Percentiles rank a stretch among this genome's conserved stretches.
Conservation (phyloP, 1,140 invertebrate species). For the Drosophila asahinai region DNA sequence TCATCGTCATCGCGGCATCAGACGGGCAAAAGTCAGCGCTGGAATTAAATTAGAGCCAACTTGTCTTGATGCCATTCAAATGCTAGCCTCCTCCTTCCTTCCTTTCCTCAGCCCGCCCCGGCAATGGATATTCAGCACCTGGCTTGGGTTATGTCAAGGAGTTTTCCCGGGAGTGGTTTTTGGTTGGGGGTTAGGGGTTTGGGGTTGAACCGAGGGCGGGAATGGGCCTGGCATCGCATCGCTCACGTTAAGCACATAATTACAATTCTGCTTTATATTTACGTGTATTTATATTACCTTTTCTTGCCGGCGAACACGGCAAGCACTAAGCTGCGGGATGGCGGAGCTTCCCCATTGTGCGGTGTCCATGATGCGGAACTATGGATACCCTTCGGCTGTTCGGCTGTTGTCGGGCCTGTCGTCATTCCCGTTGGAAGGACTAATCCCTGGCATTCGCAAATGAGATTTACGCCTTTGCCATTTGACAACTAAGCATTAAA, state of each 20-base stretch:
- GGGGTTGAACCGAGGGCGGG: background rate
- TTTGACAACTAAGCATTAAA: conserved; percentile 20
- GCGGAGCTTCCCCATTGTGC: background rate
- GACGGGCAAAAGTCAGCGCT: conserved; percentile 49
- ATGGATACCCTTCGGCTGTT: conserved; percentile 29
- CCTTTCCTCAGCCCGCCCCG: background rate
- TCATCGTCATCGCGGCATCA: conserved; percentile 9
- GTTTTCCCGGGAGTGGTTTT: conserved; percentile 1
- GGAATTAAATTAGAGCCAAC: conserved; percentile 76
- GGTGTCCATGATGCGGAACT: conserved; percentile 28
- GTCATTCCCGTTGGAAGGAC: background rate
- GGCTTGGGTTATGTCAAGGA: conserved; percentile 28
- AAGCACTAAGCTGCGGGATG: conserved; percentile 7
- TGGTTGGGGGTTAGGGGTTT: background rate
- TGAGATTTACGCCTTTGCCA: conserved; percentile 26
- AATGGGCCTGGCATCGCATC: conserved; percentile 36
- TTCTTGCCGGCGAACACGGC: conserved; percentile 44
- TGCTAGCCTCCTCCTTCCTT: conserved; percentile 13
- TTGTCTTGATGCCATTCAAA: conserved; percentile 69
- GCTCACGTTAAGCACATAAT: conserved; percentile 82
- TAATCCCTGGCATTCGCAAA: conserved; percentile 19
- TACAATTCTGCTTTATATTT: conserved; percentile 82
- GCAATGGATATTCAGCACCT: conserved; percentile 36
- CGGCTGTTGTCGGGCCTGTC: conserved; percentile 4
- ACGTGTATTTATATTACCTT: conserved; percentile 81